These are phyloP conservation scores for Sarcophaga peregrina DNA, from an alignment of 1,140 invertebrate species.

Conservation along the genomic window DNA sequence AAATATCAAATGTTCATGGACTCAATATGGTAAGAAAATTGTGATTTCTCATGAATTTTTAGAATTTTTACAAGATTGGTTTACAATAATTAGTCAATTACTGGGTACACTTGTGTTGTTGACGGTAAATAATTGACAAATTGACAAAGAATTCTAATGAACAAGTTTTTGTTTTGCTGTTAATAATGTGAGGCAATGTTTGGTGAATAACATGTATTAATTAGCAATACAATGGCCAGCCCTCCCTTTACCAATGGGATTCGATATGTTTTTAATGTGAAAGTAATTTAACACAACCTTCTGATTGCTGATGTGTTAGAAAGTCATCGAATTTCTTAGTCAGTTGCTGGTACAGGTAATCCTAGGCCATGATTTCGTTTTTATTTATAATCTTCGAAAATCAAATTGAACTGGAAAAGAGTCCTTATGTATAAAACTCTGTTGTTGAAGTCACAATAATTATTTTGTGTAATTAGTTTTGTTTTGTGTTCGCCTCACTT, in stretches of 20 bases:
- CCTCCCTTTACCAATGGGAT: constrained; percentile 24
- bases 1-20: too few species aligned
- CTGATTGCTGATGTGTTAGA: constrained; percentile 2
- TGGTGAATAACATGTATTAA: too few species aligned
- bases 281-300: constrained; percentile 62
- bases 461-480: constrained; percentile 63
- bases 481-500: not conserved
- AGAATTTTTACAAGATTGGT: too few species aligned
- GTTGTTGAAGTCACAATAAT: constrained; percentile 60
- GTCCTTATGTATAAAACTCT: not conserved
- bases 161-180: too few species aligned
- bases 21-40: too few species aligned
- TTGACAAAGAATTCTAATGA: too few species aligned
- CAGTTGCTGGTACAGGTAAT: not conserved
- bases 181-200: too few species aligned
- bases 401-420: not conserved
- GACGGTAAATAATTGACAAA: too few species aligned
- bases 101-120: too few species aligned
- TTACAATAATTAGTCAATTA: too few species aligned
- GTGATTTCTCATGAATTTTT: too few species aligned
- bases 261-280: constrained; percentile 63
- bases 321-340: not conserved
- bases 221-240: not conserved
- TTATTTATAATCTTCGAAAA: not conserved
- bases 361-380: too few species aligned